These are phyloP conservation scores for Drymodes brunneopygia DNA, from an alignment of 2,113 vertebrate genomes.

Conservation along the genomic window DNA sequence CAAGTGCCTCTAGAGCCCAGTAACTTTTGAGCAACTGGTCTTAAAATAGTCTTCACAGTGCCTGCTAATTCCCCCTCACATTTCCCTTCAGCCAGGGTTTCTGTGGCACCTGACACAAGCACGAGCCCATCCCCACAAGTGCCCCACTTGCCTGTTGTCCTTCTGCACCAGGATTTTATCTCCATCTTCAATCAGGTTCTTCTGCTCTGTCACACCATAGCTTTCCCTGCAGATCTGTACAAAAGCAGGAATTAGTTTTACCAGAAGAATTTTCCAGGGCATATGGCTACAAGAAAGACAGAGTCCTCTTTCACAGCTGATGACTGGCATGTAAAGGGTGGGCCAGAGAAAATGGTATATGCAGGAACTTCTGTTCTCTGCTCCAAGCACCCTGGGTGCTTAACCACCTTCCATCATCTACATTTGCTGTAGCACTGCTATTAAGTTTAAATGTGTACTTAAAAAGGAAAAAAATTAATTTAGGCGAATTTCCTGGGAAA, in stretches of 20 bases:
- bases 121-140: fast-evolving
- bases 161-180: conserved; percentile 83
- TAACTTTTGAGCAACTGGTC: not conserved
- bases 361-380: not conserved
- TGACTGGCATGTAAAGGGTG: not conserved
- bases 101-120: not conserved
- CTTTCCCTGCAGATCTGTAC: conserved; percentile 90
- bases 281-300: not conserved
- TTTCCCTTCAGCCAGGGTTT: not conserved
- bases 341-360: not conserved
- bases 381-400: not conserved
- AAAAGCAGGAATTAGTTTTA: not conserved
- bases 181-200: conserved; percentile 88
- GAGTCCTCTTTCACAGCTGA: not conserved
- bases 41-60: not conserved
- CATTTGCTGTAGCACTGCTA: not conserved
- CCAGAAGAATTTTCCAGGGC: not conserved
- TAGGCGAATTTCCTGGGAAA: not conserved
- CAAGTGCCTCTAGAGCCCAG: not conserved
- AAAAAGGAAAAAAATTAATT: not conserved
- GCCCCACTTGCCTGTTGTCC: conserved; percentile 81
- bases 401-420: not conserved
- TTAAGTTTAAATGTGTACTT: not conserved
- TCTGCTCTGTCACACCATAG: conserved; percentile 89
- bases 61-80: not conserved